Conservation (phyloP, 2,797 vertebrate genomes). For the Sitta carolinensis region DNA sequence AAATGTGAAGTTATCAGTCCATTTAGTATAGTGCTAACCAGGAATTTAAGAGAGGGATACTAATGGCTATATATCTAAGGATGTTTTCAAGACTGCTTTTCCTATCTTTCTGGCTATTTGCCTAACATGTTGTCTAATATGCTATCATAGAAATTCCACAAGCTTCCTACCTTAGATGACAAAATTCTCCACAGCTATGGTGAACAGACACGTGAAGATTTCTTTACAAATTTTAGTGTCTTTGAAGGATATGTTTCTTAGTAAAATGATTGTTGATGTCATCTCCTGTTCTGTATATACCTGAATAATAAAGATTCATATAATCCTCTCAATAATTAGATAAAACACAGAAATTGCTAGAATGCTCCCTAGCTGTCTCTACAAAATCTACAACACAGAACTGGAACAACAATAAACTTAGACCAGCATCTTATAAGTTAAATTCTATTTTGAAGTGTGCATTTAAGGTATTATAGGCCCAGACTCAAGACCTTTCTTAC, state of each 20-base stretch:
- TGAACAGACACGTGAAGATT: neutral
- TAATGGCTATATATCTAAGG: neutral
- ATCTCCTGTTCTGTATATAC: neutral
- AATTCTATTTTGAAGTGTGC: neutral
- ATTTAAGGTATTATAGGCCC: neutral
- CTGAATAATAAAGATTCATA: neutral
- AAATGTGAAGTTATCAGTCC: neutral
- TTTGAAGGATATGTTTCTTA: neutral
- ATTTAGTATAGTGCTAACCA: neutral
- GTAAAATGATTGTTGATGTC: neutral
- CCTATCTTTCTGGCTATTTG: neutral
- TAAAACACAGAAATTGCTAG: neutral
- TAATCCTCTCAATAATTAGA: neutral
- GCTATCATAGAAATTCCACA: neutral
- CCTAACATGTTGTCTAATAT: neutral
- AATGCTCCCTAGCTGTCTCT: neutral
- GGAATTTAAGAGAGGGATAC: neutral
- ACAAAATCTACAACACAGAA: neutral
- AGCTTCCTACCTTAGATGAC: neutral
- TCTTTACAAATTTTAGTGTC: neutral
- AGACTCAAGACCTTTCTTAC: neutral
- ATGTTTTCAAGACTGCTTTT: neutral
- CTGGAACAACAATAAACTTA: neutral
- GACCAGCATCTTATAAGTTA: neutral
- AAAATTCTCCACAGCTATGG: neutral